Base-by-base conservation (phyloP, 1,140 invertebrate species). In the Drosophila navojoa region DNA sequence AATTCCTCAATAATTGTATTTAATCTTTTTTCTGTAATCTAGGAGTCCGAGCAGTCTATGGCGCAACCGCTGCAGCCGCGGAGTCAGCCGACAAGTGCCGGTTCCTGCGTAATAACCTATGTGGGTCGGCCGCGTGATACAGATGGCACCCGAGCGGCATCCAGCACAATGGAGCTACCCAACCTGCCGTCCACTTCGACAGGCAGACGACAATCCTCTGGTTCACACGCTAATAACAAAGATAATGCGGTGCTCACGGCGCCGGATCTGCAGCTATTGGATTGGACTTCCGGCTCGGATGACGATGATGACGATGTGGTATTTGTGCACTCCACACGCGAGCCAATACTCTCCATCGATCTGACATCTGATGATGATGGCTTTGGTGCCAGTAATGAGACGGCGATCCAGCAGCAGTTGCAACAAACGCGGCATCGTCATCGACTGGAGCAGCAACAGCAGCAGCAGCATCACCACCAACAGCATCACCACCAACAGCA, bases 261-360 rank as follows among this genome's bases (percentile, higher is more conserved):
- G n/a, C 96, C 96, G 3, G 96, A 97, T 92, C 92, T 97, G 38
- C 96, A 96, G 91, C 92, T 97, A 50, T 95, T 87, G 32, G 81
- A 97, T 85, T 97, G 96, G 95, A 93, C 95, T 0, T 95, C 95
- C 0, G 95, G 96, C 86, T 94, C 94, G 0, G 87, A 89, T 49
- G 93, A 93, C 53, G 93, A 93, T 67, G 95, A 95, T 91, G 94
- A 94, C 70, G 94, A 95, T 60, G 89, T 92, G 11, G 89, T 92
- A 1, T 92, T 91, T 71, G 90, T 92, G 2, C 90, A 92, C 78
- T 92, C 91, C 13, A 92, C 87, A 9, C 66, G 85, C 4, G 91
- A 92, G 54, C 91, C 91, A 4, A 91, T 92, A 49, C 72, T 91
- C 0, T 92, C 91, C 2, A 92, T 92, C 49, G 91, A 92, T 60